Evolutionary conservation across 2,888 invertebrate species (phyloP).

Genomic region (Latheticus oryzae): DNA sequence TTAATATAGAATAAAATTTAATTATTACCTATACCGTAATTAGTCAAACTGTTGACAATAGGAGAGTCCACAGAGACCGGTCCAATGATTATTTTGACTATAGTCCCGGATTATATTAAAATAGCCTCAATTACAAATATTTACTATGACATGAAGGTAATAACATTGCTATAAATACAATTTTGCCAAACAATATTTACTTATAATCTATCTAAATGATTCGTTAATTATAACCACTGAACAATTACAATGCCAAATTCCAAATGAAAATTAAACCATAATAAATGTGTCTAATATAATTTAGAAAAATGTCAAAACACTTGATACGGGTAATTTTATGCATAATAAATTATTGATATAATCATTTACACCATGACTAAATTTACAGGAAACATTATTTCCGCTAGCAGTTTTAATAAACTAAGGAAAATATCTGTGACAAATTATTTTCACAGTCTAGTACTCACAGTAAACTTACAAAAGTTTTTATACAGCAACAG

Average conservation of each 20-base stretch:
- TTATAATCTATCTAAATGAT: conserved; percentile 19
- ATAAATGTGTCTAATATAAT: too few species aligned
- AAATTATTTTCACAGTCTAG: conserved; percentile 29
- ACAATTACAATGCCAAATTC: too few species aligned
- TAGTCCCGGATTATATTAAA: conserved; percentile 17
- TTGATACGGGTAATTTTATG: conserved; percentile 22
- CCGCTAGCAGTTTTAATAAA: conserved; percentile 31
- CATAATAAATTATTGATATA: conserved; percentile 17
- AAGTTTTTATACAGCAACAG: conserved; percentile 4
- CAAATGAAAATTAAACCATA: too few species aligned
- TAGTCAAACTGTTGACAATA: conserved; percentile 31
- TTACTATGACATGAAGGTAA: conserved; percentile 23
- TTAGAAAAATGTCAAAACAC: too few species aligned
- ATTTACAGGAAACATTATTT: conserved; percentile 32
- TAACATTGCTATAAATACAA: conserved; percentile 11
- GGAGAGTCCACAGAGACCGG: conserved; percentile 7
- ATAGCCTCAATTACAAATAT: conserved; percentile 22
- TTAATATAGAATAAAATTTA: conserved; percentile 20
- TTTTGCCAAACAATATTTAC: conserved; percentile 28
- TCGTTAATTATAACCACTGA: conserved; percentile 9
- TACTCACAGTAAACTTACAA: conserved; percentile 7
- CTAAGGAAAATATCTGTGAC: conserved; percentile 30
- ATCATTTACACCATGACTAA: conserved; percentile 10
- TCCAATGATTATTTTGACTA: conserved; percentile 12
- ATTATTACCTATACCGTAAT: conserved; percentile 16